Evolutionary conservation across 2,888 invertebrate genomes (phyloP).

Genomic region (Sphinx pinastri): DNA sequence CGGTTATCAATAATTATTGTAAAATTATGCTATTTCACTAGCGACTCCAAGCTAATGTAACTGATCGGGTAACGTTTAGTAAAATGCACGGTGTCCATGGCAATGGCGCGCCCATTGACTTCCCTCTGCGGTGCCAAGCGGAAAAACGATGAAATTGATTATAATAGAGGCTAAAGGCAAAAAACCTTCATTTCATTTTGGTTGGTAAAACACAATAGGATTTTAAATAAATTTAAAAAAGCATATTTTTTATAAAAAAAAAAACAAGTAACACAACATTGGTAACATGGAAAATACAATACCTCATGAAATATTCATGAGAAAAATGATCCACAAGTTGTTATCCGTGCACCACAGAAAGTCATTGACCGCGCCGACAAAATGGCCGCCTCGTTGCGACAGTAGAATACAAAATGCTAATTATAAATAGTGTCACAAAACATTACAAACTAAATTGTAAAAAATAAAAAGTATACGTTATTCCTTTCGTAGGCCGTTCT

Average conservation of each 20-base stretch:
- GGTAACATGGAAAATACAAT: background rate
- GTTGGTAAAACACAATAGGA: background rate
- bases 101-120: conserved; percentile 40
- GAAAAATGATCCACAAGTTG: background rate
- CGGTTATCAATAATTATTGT: conserved; percentile 43
- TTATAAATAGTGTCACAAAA: conserved; percentile 67
- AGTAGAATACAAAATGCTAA: conserved; percentile 64
- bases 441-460: conserved; percentile 60
- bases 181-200: background rate
- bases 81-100: conserved; percentile 59
- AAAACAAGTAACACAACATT: background rate
- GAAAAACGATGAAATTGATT: background rate
- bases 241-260: background rate
- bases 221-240: background rate
- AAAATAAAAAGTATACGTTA: conserved; percentile 60
- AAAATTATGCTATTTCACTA: conserved; percentile 72
- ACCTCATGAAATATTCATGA: background rate
- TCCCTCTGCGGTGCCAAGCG: background rate
- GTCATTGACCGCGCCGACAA: conserved; percentile 54
- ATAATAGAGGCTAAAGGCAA: background rate
- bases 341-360: background rate
- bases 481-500: conserved; percentile 71
- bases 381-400: conserved; percentile 53
- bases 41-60: conserved; percentile 75
- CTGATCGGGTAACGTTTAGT: conserved; percentile 73